phyloP scores from a whole-genome alignment of 2,113 vertebrate species.

The Podiceps cristatus region DNA sequence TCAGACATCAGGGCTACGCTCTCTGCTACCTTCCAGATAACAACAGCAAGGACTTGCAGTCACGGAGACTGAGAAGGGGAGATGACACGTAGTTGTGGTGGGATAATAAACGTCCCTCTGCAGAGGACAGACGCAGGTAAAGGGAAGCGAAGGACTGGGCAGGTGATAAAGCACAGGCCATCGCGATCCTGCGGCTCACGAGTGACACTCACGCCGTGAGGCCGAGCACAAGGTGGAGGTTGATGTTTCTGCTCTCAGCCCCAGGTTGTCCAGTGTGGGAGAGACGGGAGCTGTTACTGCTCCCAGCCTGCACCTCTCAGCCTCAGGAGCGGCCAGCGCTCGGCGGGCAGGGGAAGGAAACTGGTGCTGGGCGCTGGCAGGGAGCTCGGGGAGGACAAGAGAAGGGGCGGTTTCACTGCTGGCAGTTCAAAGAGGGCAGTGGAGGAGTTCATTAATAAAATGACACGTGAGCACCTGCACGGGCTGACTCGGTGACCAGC shows the following conservation, averaged over 20 bases:
- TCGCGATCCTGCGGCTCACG: background rate
- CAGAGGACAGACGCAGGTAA: background rate
- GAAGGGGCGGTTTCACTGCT: background rate
- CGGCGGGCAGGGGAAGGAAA: background rate
- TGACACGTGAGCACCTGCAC: background rate
- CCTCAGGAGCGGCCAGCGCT: background rate
- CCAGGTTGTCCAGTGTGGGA: fast-evolving
- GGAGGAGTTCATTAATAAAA: background rate
- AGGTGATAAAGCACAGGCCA: background rate
- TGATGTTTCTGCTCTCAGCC: background rate
- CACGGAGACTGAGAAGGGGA: background rate
- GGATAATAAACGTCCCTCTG: background rate
- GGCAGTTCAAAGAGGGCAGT: background rate
- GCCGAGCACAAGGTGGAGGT: background rate
- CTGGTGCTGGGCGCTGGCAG: background rate
- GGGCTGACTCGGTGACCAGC: no score
- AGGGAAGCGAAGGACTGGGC: background rate
- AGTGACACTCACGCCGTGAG: fast-evolving
- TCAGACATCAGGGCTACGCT: background rate
- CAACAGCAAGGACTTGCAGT: background rate
- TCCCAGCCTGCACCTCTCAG: background rate
- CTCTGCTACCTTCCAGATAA: background rate
- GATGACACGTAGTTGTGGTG: background rate
- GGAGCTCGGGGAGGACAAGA: background rate
- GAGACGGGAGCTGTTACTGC: background rate